phyloP scores from a whole-genome alignment of 2,797 vertebrate genomes.

The Clarias laeviceps region DNA sequence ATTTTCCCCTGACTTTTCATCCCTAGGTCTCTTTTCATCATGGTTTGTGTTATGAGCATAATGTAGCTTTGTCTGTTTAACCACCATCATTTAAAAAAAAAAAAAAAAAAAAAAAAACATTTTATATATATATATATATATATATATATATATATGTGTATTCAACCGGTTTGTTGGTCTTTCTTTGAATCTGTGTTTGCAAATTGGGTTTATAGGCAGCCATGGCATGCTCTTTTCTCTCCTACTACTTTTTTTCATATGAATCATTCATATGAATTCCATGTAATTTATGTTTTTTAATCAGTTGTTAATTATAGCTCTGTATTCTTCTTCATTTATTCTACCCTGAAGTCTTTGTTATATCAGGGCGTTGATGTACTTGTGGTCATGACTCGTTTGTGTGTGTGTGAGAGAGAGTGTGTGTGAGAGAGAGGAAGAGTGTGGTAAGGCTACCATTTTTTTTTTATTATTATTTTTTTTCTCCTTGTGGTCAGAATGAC shows the following conservation, averaged over 20 bases:
- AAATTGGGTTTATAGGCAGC: neutral
- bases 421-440: neutral
- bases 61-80: conserved; percentile 22
- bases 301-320: conserved; percentile 76
- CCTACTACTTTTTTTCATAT: conserved; percentile 41
- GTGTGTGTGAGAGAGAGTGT: neutral
- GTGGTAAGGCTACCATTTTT: neutral
- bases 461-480: neutral
- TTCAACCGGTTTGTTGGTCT: conserved; percentile 3
- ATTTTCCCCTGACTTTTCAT: neutral
- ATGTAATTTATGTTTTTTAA: conserved; percentile 74
- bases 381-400: neutral
- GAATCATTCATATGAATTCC: conserved; percentile 71
- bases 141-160: neutral
- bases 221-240: neutral
- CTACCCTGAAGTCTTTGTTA: conserved; percentile 4
- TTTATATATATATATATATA: too few species aligned
- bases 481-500: neutral
- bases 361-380: neutral
- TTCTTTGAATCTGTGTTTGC: neutral
- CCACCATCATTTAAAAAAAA: neutral
- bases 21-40: neutral
- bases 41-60: neutral
- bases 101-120: too few species aligned
- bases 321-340: conserved; percentile 23